Evolutionary conservation across 2,888 invertebrate species (phyloP).

Genomic region (Rapana venosa): DNA sequence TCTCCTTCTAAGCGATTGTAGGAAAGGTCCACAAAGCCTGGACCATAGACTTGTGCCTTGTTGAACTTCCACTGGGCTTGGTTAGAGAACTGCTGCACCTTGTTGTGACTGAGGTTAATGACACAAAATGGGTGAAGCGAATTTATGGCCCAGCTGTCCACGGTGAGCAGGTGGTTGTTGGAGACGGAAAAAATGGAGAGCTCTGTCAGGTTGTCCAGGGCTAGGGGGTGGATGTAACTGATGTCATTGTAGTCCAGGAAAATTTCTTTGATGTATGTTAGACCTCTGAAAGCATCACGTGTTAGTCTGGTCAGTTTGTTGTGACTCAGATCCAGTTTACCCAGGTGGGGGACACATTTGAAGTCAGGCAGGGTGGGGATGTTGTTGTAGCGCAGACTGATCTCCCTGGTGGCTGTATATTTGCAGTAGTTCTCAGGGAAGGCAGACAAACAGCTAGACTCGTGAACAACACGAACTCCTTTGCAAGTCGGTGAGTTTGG

Average conservation of each 20-base stretch:
- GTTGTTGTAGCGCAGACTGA: slow-evolving; percentile 8
- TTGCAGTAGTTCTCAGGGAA: slow-evolving; percentile 23
- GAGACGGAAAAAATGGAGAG: slow-evolving; percentile 25
- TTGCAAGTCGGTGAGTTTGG: neutral
- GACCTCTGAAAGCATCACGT: slow-evolving; percentile 8
- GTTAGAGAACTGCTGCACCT: neutral
- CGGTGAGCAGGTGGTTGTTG: neutral
- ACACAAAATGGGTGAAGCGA: slow-evolving; percentile 1
- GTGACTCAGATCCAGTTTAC: slow-evolving; percentile 9
- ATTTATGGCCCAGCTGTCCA: slow-evolving; percentile 13
- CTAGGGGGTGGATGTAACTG: slow-evolving; percentile 20
- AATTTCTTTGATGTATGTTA: slow-evolving; percentile 7
- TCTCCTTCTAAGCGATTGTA: slow-evolving; percentile 3
- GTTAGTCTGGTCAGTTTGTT: neutral
- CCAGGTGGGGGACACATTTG: neutral
- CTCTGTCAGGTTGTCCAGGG: neutral
- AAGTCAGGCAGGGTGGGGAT: slow-evolving; percentile 5
- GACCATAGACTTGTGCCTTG: neutral
- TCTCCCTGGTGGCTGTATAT: neutral
- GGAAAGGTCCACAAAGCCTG: slow-evolving; percentile 2
- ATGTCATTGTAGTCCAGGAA: slow-evolving; percentile 27
- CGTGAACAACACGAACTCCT: neutral
- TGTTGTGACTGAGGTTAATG: slow-evolving; percentile 27
- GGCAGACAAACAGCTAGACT: slow-evolving; percentile 18
- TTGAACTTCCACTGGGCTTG: neutral